These are phyloP conservation scores for Bolinopsis microptera DNA, from an alignment of 37 sponge, comb jelly and placozoan genomes.

Conservation along the genomic window DNA sequence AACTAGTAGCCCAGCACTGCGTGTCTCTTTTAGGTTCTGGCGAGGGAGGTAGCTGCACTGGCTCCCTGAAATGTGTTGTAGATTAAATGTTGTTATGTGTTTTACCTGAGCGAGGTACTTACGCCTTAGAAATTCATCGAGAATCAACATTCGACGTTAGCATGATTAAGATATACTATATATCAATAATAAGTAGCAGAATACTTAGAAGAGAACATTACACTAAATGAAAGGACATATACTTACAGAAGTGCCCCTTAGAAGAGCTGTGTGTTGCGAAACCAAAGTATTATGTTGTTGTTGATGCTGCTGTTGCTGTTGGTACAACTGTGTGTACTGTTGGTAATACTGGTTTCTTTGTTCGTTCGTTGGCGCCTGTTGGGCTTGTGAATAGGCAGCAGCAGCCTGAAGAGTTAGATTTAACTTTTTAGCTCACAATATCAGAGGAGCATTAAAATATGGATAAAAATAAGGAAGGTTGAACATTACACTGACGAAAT, in stretches of 20 bases:
- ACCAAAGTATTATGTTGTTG: slow-evolving; percentile 38
- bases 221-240: too few species aligned
- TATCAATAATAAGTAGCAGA: too few species aligned
- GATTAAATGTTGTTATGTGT: too few species aligned
- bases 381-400: slow-evolving; percentile 26
- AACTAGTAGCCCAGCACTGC: neutral
- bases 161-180: too few species aligned
- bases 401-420: slow-evolving; percentile 16
- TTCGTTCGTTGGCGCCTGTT: slow-evolving; percentile 55
- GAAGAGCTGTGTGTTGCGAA: slow-evolving; percentile 52
- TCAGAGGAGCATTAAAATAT: too few species aligned
- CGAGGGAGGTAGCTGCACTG: neutral
- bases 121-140: too few species aligned
- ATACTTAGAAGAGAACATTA: too few species aligned
- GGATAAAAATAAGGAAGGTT: too few species aligned
- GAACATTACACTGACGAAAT: too few species aligned
- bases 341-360: slow-evolving; percentile 59
- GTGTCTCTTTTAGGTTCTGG: neutral
- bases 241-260: neutral
- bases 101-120: too few species aligned
- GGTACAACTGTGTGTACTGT: slow-evolving; percentile 66
- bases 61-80: neutral
- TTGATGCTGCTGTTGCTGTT: slow-evolving; percentile 62
- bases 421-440: neutral
- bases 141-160: too few species aligned